A percentile compares a stretch with the other conserved stretches of the same genome.
Conservation (phyloP, 2,113 vertebrate species). For the Alligator sinensis region DNA sequence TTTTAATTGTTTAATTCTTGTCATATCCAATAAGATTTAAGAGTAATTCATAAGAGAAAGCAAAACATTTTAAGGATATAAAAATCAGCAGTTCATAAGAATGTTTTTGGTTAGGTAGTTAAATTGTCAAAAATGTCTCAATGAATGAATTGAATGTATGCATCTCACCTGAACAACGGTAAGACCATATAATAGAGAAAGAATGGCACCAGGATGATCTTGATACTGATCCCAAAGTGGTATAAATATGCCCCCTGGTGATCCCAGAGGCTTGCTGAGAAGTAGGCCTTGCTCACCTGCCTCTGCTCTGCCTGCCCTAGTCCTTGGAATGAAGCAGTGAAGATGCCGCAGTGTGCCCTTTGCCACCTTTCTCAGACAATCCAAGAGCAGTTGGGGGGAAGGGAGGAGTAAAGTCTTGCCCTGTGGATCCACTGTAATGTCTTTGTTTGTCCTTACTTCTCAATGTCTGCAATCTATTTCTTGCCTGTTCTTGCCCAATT, state of each 20-base stretch:
- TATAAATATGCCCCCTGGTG: no score
- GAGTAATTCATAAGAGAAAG: neutral
- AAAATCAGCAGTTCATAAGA: neutral
- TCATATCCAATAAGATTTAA: neutral
- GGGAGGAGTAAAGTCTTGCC: no score
- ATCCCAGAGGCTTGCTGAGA: no score
- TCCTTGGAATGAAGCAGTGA: no score
- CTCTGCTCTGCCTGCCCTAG: no score
- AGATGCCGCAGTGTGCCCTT: no score
- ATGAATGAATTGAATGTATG: neutral
- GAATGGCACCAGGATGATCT: neutral
- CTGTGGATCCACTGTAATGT: no score
- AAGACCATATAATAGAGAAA: neutral
- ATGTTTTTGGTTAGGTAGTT: neutral
- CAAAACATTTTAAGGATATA: neutral
- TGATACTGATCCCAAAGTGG: no score
- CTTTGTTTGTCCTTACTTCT: neutral
- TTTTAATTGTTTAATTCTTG: neutral
- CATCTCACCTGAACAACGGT: neutral
- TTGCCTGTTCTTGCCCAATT: neutral
- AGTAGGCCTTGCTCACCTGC: no score
- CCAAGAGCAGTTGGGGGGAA: no score
- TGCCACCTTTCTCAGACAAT: no score
- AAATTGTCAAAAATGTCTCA: neutral
- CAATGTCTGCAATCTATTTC: neutral